A percentile compares a stretch with the other conserved stretches of the same genome.
phyloP scores from a whole-genome alignment of 2,113 vertebrate genomes.

The Taxidea taxus region DNA sequence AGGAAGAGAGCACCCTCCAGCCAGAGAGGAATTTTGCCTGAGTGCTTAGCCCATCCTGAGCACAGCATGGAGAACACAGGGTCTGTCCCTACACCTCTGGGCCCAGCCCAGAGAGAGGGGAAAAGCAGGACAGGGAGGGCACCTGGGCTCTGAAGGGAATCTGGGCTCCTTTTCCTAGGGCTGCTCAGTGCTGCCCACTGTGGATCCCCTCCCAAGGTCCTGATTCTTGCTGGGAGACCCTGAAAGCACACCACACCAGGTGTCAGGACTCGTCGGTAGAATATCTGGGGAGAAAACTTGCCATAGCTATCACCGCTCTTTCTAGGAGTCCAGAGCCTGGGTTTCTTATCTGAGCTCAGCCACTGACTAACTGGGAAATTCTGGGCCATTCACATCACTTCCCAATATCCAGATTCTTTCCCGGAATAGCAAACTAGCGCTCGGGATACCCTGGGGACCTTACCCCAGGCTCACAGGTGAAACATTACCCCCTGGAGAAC shows the following conservation, averaged over 20 bases:
- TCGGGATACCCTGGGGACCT: background rate
- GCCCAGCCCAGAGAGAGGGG: background rate
- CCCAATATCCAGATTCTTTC: background rate
- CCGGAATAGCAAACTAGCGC: background rate
- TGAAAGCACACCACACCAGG: background rate
- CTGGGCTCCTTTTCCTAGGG: background rate
- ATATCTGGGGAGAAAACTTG: background rate
- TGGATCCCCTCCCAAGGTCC: background rate
- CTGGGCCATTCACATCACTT: background rate
- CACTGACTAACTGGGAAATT: background rate
- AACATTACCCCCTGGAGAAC: background rate
- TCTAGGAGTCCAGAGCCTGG: background rate
- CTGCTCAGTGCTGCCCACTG: background rate
- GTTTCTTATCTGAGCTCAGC: background rate
- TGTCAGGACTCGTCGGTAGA: background rate
- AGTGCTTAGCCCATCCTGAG: background rate
- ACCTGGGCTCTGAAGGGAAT: background rate
- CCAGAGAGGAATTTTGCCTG: conserved; percentile 26
- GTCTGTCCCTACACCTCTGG: background rate
- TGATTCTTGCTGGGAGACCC: background rate
- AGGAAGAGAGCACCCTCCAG: background rate
- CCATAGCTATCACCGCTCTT: background rate
- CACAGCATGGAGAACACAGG: background rate
- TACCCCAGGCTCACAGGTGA: background rate
- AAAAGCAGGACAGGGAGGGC: background rate